A percentile compares a stretch with the other conserved stretches of the same genome.
phyloP scores from a whole-genome alignment of 1,140 invertebrate species.

The Pachyrhynchus sulphureomaculatus region DNA sequence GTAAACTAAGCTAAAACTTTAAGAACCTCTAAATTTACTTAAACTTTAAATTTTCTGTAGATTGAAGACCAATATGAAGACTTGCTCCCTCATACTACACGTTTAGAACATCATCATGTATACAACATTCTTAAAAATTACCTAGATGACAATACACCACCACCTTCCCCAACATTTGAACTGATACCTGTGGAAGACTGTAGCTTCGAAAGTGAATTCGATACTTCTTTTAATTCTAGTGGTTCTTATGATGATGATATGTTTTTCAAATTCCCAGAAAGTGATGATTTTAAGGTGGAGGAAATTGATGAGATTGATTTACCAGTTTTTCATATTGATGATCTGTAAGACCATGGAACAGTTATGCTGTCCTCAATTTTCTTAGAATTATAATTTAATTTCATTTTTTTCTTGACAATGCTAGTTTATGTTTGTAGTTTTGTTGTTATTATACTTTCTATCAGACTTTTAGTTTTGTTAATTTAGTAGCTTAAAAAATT shows the following conservation, averaged over 20 bases:
- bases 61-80: neutral
- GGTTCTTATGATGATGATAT: neutral
- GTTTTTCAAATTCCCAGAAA: neutral
- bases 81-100: neutral
- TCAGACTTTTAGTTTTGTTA: too few relatives aligned
- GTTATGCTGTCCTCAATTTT: too few relatives aligned
- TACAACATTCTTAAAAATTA: neutral
- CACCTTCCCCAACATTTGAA: neutral
- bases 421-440: too few relatives aligned
- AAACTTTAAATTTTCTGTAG: neutral
- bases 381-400: too few relatives aligned
- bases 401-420: too few relatives aligned
- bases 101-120: neutral
- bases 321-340: neutral
- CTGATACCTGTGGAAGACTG: neutral
- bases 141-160: neutral
- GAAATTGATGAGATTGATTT: neutral
- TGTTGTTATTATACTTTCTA: too few relatives aligned
- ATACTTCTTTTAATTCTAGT: neutral
- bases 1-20: neutral
- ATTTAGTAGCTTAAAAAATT: too few relatives aligned
- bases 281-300: neutral
- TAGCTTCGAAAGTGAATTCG: neutral
- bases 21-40: neutral
- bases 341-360: neutral